Conservation (phyloP, 2,797 vertebrate species). For the Holocentrus rufus region DNA sequence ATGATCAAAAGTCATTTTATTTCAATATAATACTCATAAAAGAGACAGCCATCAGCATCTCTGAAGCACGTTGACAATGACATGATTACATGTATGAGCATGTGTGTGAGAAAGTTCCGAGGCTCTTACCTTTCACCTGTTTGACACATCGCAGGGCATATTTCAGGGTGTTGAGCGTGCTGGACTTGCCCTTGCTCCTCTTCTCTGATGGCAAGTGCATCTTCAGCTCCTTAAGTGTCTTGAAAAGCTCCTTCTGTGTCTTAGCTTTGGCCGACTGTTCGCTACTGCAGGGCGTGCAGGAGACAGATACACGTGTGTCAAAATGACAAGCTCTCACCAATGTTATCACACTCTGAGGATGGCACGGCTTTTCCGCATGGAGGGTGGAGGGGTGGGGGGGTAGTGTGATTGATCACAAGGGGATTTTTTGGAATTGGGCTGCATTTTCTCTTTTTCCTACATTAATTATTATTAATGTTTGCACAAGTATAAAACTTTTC, state of each 20-base stretch:
- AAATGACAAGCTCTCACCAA: constrained; percentile 41
- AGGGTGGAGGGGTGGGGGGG: neutral
- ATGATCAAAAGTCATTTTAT: too few relatives aligned
- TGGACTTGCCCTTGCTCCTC: constrained; percentile 89
- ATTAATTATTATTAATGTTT: too few relatives aligned
- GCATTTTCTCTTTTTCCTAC: neutral
- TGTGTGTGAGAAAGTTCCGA: neutral
- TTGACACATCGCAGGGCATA: constrained; percentile 93
- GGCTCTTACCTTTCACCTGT: constrained; percentile 91
- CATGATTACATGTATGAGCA: neutral
- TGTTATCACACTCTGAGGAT: constrained; percentile 10
- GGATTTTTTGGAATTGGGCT: neutral
- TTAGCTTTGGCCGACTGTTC: constrained; percentile 92
- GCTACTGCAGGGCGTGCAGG: constrained; percentile 80
- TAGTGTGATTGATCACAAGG: neutral
- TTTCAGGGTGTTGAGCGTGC: constrained; percentile 88
- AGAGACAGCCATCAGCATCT: too few relatives aligned
- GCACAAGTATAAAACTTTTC: too few relatives aligned
- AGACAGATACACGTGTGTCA: constrained; percentile 62
- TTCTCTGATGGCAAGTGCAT: constrained; percentile 89
- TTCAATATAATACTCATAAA: too few relatives aligned
- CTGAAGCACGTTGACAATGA: neutral
- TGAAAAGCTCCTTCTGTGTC: constrained; percentile 91
- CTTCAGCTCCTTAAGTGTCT: constrained; percentile 92
- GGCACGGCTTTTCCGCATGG: constrained; percentile 7